Evolutionary conservation across 2,888 invertebrate genomes (phyloP).

Genomic region (Tipula vernalis): DNA sequence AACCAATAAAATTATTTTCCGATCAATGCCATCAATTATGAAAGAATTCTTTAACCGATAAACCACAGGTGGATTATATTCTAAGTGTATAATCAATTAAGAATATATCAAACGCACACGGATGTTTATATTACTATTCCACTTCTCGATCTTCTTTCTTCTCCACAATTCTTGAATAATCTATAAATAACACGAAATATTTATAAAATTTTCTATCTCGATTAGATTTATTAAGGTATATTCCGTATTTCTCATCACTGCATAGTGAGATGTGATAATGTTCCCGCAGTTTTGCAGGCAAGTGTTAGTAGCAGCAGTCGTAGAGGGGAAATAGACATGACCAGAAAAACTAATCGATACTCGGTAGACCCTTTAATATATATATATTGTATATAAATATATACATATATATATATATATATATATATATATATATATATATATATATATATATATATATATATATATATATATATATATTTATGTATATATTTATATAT

Average conservation of each 20-base stretch:
- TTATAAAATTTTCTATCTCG: background rate
- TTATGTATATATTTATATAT: too few relatives aligned
- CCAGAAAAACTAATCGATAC: background rate
- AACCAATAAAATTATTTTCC: background rate
- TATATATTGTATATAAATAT: too few relatives aligned
- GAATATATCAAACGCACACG: background rate
- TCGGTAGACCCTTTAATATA: background rate
- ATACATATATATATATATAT: too few relatives aligned
- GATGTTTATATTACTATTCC: background rate
- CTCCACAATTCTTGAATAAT: background rate
- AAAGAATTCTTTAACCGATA: background rate
- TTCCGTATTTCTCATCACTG: background rate
- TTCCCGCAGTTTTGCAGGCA: background rate
- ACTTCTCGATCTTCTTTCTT: background rate
- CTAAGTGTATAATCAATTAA: background rate
- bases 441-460: too few relatives aligned
- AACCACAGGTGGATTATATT: background rate
- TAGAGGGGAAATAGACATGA: background rate
- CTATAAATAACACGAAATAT: background rate
- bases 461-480: too few relatives aligned
- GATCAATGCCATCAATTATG: background rate
- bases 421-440: too few relatives aligned
- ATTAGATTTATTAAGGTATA: background rate
- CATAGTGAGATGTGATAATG: background rate
- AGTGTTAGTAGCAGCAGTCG: background rate